Conservation (phyloP, 2,797 vertebrate genomes). For the Pseudomugil tenellus region DNA sequence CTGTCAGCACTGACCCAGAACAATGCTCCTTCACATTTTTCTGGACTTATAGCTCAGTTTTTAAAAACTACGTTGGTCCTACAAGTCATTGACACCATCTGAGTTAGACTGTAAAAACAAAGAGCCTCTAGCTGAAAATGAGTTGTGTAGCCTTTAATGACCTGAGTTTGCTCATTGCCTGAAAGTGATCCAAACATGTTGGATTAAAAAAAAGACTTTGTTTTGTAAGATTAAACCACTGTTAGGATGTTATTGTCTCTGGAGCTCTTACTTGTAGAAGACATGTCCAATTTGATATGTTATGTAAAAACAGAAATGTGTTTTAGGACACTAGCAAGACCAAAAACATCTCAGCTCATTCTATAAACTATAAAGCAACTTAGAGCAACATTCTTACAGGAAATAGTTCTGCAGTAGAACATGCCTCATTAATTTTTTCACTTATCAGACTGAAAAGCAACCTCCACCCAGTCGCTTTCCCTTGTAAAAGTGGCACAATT, state of each 20-base stretch:
- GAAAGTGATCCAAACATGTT: conserved; percentile 36
- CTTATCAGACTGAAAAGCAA: conserved; percentile 47
- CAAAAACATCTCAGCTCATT: conserved; percentile 2
- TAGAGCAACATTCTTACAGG: conserved; percentile 29
- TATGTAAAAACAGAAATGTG: conserved; percentile 24
- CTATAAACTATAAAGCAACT: conserved; percentile 23
- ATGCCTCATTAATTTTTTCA: conserved; percentile 18
- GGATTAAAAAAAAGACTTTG: conserved; percentile 20
- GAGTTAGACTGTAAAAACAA: conserved; percentile 58
- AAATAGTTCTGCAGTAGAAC: conserved; percentile 21
- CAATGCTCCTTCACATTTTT: conserved; percentile 7
- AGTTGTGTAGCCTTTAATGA: conserved; percentile 43
- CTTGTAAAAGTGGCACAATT: conserved; percentile 26
- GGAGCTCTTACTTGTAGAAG: conserved; percentile 27
- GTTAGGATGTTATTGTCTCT: conserved; percentile 41
- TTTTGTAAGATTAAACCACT: conserved; percentile 26
- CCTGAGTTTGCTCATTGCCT: conserved; percentile 45
- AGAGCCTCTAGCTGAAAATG: conserved; percentile 29
- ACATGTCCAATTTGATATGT: conserved; percentile 25
- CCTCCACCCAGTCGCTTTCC: conserved; percentile 30
- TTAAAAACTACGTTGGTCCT: conserved; percentile 16
- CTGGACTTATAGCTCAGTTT: conserved; percentile 17
- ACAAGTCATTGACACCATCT: conserved; percentile 32
- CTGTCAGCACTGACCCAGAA: conserved; percentile 5
- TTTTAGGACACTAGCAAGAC: conserved; percentile 37